phyloP scores from a whole-genome alignment of 2,888 invertebrate genomes.

The Cataglyphis livida region DNA sequence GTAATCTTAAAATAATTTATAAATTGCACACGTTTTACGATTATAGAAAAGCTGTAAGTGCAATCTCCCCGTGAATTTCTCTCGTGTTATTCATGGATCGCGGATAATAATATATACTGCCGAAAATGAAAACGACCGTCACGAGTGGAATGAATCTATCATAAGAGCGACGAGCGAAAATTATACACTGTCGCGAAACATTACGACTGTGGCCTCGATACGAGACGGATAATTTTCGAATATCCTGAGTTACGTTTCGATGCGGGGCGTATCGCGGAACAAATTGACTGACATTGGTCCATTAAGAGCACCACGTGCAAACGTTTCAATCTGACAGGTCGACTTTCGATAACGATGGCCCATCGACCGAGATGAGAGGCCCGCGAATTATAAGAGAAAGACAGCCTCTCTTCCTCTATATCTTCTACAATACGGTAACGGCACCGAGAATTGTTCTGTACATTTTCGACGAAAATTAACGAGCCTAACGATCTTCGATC shows the following conservation, averaged over 20 bases:
- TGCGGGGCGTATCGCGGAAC: slow-evolving; percentile 40
- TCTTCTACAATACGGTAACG: neutral
- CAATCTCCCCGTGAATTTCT: slow-evolving; percentile 21
- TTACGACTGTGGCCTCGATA: slow-evolving; percentile 43
- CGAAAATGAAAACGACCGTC: slow-evolving; percentile 52
- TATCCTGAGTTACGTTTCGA: slow-evolving; percentile 25
- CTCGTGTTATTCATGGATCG: slow-evolving; percentile 31
- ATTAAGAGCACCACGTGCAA: slow-evolving; percentile 50
- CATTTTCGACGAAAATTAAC: slow-evolving; percentile 47
- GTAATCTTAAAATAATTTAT: slow-evolving; percentile 5
- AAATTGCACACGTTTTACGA: slow-evolving; percentile 1
- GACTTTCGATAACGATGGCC: slow-evolving; percentile 38
- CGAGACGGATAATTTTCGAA: slow-evolving; percentile 38
- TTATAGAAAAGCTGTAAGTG: neutral
- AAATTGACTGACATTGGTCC: slow-evolving; percentile 41
- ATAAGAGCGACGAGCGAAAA: slow-evolving; percentile 42
- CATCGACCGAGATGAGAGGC: slow-evolving; percentile 5
- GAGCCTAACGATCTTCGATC: slow-evolving; percentile 21
- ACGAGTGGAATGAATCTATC: slow-evolving; percentile 50
- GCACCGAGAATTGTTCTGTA: slow-evolving; percentile 23
- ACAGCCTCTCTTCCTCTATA: neutral
- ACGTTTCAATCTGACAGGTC: slow-evolving; percentile 58
- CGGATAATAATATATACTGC: slow-evolving; percentile 34
- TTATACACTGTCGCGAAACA: slow-evolving; percentile 37
- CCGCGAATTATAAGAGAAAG: slow-evolving; percentile 23